A percentile compares a stretch with the other conserved stretches of the same genome.
Evolutionary conservation across 1,140 invertebrate genomes (phyloP).

Genomic region (Ridgeia piscesae): DNA sequence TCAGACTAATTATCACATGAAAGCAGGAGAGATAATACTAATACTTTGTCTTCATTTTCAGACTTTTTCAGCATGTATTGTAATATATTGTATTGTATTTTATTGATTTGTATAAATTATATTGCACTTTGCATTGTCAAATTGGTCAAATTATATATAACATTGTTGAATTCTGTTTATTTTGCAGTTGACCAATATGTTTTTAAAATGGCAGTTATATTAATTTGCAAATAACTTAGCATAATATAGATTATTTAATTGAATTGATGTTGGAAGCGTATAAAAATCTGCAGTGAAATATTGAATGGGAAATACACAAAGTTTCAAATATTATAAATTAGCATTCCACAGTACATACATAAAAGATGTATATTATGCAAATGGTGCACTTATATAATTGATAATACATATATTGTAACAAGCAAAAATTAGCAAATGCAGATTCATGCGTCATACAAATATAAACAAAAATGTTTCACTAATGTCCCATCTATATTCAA

Average conservation of each 20-base stretch:
- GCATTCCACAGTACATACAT: no score
- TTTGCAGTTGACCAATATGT: not conserved
- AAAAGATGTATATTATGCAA: not conserved
- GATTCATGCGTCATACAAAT: not conserved
- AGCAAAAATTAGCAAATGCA: not conserved
- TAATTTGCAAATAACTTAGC: not conserved
- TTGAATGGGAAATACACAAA: no score
- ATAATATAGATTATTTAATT: not conserved
- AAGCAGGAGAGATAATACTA: not conserved
- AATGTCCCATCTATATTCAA: no score
- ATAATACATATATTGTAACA: not conserved
- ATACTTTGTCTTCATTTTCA: not conserved
- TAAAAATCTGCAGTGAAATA: no score
- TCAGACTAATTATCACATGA: not conserved
- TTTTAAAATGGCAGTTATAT: not conserved
- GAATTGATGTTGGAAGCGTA: no score
- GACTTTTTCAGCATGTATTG: not conserved
- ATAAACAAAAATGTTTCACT: no score
- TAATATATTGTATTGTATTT: not conserved
- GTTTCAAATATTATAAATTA: no score
- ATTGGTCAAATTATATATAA: not conserved
- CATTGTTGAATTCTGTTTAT: not conserved
- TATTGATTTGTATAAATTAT: not conserved
- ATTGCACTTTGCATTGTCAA: not conserved
- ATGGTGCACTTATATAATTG: not conserved